phyloP scores from a whole-genome alignment of 1,140 invertebrate species.

The Heliconius hewitsoni region DNA sequence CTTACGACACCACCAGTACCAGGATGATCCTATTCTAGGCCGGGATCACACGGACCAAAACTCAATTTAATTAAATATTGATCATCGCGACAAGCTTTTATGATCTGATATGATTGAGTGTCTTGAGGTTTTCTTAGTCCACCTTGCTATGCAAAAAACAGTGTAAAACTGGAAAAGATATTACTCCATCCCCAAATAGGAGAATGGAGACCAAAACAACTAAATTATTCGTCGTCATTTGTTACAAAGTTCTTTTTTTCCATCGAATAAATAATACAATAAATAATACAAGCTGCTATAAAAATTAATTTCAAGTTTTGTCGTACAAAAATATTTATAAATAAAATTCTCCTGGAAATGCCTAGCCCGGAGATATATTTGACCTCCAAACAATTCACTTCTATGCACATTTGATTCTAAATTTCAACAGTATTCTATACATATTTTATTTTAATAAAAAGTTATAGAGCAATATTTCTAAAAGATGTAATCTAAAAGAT shows the following conservation, averaged over 20 bases:
- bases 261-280: neutral
- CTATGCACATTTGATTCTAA: neutral
- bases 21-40: too few relatives aligned
- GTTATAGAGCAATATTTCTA: neutral
- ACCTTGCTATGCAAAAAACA: too few relatives aligned
- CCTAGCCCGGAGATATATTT: neutral
- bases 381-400: slow-evolving; percentile 5
- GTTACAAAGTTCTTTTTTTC: neutral
- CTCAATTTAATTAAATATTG: too few relatives aligned
- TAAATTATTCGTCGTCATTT: too few relatives aligned
- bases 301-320: neutral
- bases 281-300: neutral
- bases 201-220: too few relatives aligned
- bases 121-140: too few relatives aligned
- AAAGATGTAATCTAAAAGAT: slow-evolving; percentile 3
- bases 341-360: neutral
- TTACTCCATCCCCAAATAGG: too few relatives aligned
- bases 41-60: too few relatives aligned
- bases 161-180: too few relatives aligned
- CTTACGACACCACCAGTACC: too few relatives aligned
- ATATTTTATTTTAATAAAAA: slow-evolving; percentile 6
- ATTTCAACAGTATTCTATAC: neutral
- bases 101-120: too few relatives aligned
- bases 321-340: neutral
- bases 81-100: too few relatives aligned